Evolutionary conservation across 2,113 vertebrate genomes (phyloP).

Genomic region (Trichomycterus rosablanca): DNA sequence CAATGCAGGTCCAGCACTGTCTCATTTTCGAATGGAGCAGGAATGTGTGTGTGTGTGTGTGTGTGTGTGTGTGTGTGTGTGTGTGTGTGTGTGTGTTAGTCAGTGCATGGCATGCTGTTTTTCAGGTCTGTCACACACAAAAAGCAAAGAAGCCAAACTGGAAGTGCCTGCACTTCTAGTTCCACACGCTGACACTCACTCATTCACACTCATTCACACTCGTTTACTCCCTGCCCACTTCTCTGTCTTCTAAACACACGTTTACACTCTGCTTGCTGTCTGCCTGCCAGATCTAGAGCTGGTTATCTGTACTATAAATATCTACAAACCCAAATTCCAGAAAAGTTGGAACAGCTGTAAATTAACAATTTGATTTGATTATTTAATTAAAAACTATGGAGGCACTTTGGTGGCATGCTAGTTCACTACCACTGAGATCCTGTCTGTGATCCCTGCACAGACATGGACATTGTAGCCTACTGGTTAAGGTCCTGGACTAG

Average conservation of each 20-base stretch:
- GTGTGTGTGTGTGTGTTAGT: not conserved
- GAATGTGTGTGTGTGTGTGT: not conserved
- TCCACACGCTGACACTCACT: not conserved
- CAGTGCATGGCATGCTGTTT: conserved; percentile 14
- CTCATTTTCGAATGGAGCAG: not conserved
- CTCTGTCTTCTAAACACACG: not conserved
- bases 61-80: not conserved
- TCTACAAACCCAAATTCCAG: no score
- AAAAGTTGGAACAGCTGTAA: no score
- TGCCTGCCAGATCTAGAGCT: no score
- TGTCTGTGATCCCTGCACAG: no score
- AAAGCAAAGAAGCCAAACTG: conserved; percentile 13
- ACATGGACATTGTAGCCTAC: no score
- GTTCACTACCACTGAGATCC: no score
- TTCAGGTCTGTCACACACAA: conserved; percentile 1
- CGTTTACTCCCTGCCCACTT: not conserved
- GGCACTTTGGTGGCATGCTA: no score
- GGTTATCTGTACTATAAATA: no score
- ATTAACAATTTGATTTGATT: no score
- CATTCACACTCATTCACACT: not conserved
- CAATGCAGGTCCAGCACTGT: not conserved
- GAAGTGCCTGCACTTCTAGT: conserved; percentile 11
- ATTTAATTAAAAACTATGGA: no score
- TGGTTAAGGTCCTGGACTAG: no score
- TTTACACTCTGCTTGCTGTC: no score